phyloP scores from a whole-genome alignment of 2,113 vertebrate genomes.

The Alaudala cheleensis region DNA sequence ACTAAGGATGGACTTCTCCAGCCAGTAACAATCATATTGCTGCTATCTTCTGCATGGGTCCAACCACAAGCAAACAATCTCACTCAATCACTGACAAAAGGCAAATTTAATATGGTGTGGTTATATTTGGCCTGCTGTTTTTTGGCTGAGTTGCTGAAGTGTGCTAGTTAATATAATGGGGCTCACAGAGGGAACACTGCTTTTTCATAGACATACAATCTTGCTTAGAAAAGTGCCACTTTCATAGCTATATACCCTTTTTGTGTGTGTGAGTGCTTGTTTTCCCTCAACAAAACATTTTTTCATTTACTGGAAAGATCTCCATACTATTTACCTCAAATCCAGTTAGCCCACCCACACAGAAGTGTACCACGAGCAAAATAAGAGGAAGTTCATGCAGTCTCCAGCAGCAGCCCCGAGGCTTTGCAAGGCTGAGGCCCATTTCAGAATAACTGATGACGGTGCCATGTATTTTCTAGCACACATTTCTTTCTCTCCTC shows the following conservation, averaged over 20 bases:
- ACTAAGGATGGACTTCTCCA: neutral
- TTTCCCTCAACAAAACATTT: conserved; percentile 1
- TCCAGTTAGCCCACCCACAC: conserved; percentile 8
- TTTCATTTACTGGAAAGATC: conserved; percentile 6
- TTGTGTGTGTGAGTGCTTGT: neutral
- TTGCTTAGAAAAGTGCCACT: neutral
- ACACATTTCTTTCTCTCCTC: neutral
- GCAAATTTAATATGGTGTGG: neutral
- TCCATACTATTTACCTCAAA: conserved; percentile 17
- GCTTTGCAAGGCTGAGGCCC: neutral
- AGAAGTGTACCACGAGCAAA: neutral
- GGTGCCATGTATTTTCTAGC: neutral
- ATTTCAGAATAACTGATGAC: neutral
- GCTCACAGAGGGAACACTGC: neutral
- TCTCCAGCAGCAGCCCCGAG: neutral
- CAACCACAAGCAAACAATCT: neutral
- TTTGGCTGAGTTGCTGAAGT: neutral
- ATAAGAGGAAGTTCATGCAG: neutral
- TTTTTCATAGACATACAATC: neutral
- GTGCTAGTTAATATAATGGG: neutral
- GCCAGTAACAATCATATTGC: neutral
- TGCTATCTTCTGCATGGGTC: neutral
- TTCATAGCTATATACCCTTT: neutral
- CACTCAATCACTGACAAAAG: neutral
- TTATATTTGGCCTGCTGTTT: neutral